Conservation (phyloP, 2,113 vertebrate genomes). For the Cynopterus brachyotis region DNA sequence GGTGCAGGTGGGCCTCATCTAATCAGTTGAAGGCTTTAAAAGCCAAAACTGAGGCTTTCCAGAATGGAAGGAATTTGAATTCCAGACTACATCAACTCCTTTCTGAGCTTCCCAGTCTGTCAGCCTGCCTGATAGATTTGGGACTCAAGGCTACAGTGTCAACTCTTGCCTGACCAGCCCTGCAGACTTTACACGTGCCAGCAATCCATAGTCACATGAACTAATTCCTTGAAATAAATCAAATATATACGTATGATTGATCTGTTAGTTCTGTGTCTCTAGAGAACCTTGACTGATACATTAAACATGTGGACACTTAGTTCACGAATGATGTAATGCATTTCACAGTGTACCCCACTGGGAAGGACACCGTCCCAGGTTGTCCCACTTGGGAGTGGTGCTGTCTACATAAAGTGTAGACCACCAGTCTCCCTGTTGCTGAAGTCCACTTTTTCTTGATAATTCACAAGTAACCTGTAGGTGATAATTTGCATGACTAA, state of each 20-base stretch:
- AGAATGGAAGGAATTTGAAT: neutral
- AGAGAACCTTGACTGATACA: neutral
- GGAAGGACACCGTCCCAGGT: neutral
- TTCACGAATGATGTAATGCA: too few species aligned
- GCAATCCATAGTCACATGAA: neutral
- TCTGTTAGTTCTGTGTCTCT: neutral
- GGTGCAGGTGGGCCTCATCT: neutral
- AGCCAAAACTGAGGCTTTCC: neutral
- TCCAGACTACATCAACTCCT: neutral
- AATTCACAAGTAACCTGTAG: neutral
- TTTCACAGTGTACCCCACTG: rapidly evolving
- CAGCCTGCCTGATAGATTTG: neutral
- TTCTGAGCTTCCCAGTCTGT: neutral
- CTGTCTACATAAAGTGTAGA: neutral
- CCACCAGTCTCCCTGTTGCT: neutral
- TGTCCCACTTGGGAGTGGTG: neutral
- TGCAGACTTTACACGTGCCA: neutral
- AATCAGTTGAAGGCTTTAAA: neutral
- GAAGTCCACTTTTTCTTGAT: neutral
- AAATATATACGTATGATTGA: neutral
- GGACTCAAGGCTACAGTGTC: neutral
- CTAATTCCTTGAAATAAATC: neutral
- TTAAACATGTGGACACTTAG: neutral
- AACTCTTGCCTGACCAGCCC: neutral
- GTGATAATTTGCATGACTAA: neutral